Base-by-base conservation (phyloP, 2,113 vertebrate species). In the Thunnus maccoyii region DNA sequence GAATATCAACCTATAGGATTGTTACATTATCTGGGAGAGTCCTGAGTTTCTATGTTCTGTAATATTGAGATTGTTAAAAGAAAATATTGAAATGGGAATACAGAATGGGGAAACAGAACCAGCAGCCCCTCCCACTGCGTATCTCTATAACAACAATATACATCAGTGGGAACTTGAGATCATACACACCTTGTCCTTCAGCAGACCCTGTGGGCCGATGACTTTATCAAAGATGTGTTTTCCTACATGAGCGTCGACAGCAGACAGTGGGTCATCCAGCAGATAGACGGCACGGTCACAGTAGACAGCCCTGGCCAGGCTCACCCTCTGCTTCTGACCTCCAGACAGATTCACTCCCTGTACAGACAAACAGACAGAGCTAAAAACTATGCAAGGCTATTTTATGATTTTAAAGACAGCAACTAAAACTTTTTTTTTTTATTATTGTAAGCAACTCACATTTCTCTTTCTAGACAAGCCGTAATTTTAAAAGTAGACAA, bases 271-370 rank as follows among this genome's bases (percentile, higher is more conserved):
- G 83, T 99, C 98, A 0, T 99, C 98, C 10, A 98, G 90, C 65
- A 99, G 92, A 89, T 97, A 99, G 57, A 97, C 20, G 6, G 96
- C 94, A 0, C 96, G 90, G 68, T 97, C 86, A 20, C 96, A 97
- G 91, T 97, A 98, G 58, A 99, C 96, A 0, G 98, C 97, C 52
- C 97, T 93, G 69, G 98, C 98, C 83, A 99, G 92, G 83, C 97
- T 99, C 84, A 99, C 96, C 2, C 98, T 90, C 87, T 99, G 98
- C 65, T 99, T 99, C 94, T 99, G 98, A 30, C 98, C 98, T 30
- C 98, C 98, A 0, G 98, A 99, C 72, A 99, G 94, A 93, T 99
- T 99, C 71, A 99, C 96, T 0, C 98, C 98, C 98, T 99, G 85
- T 1, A 16, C 44, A 86, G 0, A 47, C 15, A 36, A 0, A n/a